phyloP scores from a whole-genome alignment of 1,140 invertebrate species.

The Zaprionus ornatus region DNA sequence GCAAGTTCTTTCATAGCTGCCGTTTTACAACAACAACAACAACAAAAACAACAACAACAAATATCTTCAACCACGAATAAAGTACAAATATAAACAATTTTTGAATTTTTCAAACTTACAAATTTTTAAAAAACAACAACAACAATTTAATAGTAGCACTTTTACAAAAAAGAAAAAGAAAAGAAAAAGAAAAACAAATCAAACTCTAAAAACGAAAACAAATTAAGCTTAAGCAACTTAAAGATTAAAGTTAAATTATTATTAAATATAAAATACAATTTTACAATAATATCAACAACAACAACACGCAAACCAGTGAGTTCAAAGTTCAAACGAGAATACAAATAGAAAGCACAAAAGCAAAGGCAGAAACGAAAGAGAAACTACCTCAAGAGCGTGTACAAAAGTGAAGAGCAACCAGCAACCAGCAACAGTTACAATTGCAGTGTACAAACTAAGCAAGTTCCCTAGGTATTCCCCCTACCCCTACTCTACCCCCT shows the following conservation, averaged over 20 bases:
- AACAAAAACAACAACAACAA: conserved; percentile 25
- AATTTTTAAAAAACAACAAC: conserved; percentile 52
- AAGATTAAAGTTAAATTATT: conserved; percentile 27
- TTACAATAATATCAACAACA: conserved; percentile 45
- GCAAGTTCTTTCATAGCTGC: conserved; percentile 67
- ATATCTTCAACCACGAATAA: conserved; percentile 59
- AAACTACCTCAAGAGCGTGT: conserved; percentile 73
- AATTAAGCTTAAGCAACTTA: conserved; percentile 44
- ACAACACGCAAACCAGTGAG: conserved; percentile 61
- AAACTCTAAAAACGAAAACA: conserved; percentile 13
- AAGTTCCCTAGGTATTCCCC: not conserved
- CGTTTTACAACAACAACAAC: conserved; percentile 57
- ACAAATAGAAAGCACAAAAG: conserved; percentile 34
- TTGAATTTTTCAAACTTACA: conserved; percentile 63
- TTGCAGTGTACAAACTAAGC: conserved; percentile 8
- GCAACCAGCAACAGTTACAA: conserved; percentile 2
- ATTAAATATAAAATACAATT: conserved; percentile 34
- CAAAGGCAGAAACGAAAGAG: conserved; percentile 29
- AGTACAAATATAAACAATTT: conserved; percentile 51
- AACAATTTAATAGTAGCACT: conserved; percentile 68
- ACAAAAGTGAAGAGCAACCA: conserved; percentile 51
- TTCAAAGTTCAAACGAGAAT: conserved; percentile 67
- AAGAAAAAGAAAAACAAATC: conserved; percentile 19
- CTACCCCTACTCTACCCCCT: conserved; percentile 16
- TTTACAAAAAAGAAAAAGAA: conserved; percentile 51